phyloP scores from a whole-genome alignment of 1,140 invertebrate species.

The Drosophila bifasciata region DNA sequence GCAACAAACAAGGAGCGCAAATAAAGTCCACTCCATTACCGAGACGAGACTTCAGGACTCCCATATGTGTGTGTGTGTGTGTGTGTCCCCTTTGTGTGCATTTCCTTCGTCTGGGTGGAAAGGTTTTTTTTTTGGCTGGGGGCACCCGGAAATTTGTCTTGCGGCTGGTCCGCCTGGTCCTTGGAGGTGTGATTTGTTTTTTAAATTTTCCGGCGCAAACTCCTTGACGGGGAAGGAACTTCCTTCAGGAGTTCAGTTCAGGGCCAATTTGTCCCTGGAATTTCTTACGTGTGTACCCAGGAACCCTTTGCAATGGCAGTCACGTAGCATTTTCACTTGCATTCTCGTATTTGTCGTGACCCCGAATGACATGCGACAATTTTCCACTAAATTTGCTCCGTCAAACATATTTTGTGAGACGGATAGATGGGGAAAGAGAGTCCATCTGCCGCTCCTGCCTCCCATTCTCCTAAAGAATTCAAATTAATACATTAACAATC shows the following conservation, averaged over 20 bases:
- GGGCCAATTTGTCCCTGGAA: conserved; percentile 67
- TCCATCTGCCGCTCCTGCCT: neutral
- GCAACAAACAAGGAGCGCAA: conserved; percentile 56
- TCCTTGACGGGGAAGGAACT: neutral
- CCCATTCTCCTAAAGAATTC: conserved; percentile 56
- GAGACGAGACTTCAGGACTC: conserved; percentile 40
- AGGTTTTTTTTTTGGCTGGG: no score
- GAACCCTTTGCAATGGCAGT: conserved; percentile 65
- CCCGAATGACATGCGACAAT: conserved; percentile 75
- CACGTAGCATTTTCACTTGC: conserved; percentile 77
- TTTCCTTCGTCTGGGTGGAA: conserved; percentile 27
- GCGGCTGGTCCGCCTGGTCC: conserved; percentile 29
- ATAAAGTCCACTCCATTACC: conserved; percentile 80
- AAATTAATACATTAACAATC: conserved; percentile 78
- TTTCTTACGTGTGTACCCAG: conserved; percentile 1
- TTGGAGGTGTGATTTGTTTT: conserved; percentile 80
- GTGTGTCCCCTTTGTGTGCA: conserved; percentile 37
- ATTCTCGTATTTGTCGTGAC: conserved; percentile 37
- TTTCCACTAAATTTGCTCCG: conserved; percentile 80
- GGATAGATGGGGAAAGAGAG: neutral
- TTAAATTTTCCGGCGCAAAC: conserved; percentile 58
- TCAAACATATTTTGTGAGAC: conserved; percentile 70
- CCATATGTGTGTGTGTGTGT: conserved; percentile 38
- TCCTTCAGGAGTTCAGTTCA: conserved; percentile 20
- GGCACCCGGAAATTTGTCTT: conserved; percentile 68